phyloP scores from a whole-genome alignment of 53 echinoderm and acorn worm species.

The Henricia sp. region DNA sequence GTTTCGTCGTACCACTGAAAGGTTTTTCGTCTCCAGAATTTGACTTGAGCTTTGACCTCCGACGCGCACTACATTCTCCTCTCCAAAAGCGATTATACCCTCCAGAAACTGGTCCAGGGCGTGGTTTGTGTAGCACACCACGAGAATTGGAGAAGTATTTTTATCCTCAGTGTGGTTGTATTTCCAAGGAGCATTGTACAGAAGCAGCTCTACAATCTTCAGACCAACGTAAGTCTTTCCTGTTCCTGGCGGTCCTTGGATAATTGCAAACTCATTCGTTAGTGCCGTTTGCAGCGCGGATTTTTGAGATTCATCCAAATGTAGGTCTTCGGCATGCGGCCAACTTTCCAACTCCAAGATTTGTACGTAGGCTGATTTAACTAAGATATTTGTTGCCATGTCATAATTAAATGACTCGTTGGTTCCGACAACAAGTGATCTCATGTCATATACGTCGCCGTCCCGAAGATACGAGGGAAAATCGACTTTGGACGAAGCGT shows the following conservation, averaged over 20 bases:
- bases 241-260: too few species aligned
- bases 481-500: too few species aligned
- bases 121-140: too few species aligned
- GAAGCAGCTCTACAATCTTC: too few species aligned
- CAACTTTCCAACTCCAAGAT: constrained; percentile 31
- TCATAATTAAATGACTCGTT: too few species aligned
- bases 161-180: background rate
- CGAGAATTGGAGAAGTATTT: constrained; percentile 58
- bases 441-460: background rate
- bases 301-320: constrained; percentile 78
- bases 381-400: background rate
- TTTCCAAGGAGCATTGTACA: constrained; percentile 58
- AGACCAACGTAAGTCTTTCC: too few species aligned
- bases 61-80: constrained; percentile 82
- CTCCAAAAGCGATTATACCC: too few species aligned
- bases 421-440: background rate
- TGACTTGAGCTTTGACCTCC: constrained; percentile 70
- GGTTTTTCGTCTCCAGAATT: background rate
- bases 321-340: constrained; percentile 64
- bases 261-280: too few species aligned
- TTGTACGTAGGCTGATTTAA: background rate
- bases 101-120: too few species aligned
- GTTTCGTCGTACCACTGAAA: too few species aligned
- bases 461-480: constrained; percentile 68
- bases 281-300: too few species aligned